Conservation (phyloP, 2,113 vertebrate genomes). For the Chlorodrepanis virens region DNA sequence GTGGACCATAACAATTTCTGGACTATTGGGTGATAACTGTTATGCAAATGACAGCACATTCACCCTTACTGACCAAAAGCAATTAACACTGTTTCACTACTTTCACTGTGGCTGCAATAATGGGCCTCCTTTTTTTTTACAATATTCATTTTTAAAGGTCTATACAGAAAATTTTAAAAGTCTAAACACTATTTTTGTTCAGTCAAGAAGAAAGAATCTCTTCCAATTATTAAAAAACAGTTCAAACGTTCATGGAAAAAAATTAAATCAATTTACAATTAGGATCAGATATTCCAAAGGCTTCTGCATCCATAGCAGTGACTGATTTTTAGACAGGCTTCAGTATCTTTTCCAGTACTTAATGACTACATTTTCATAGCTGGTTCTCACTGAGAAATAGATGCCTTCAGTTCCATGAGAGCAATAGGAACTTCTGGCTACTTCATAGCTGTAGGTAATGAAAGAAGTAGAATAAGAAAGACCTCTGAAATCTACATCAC, state of each 20-base stretch:
- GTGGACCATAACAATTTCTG: neutral
- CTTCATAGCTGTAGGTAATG: rapidly evolving
- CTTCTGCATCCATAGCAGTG: neutral
- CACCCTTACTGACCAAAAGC: neutral
- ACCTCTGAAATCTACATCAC: neutral
- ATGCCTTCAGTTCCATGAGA: neutral
- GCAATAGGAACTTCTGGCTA: neutral
- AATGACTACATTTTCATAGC: neutral
- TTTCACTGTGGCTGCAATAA: neutral
- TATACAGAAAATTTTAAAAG: neutral
- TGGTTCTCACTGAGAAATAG: neutral
- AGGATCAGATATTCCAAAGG: neutral
- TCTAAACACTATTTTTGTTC: neutral
- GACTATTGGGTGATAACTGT: neutral
- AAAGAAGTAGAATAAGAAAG: neutral
- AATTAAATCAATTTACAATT: neutral
- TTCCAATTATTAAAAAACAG: neutral
- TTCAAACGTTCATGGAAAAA: neutral
- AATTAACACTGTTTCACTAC: neutral
- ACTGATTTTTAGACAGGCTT: neutral
- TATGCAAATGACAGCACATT: neutral
- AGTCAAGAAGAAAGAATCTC: neutral
- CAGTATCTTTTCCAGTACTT: neutral
- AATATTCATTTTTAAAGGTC: neutral
- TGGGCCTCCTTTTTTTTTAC: neutral